Conservation (phyloP, 2,888 invertebrate species). For the Phoenoteleia sp. region DNA sequence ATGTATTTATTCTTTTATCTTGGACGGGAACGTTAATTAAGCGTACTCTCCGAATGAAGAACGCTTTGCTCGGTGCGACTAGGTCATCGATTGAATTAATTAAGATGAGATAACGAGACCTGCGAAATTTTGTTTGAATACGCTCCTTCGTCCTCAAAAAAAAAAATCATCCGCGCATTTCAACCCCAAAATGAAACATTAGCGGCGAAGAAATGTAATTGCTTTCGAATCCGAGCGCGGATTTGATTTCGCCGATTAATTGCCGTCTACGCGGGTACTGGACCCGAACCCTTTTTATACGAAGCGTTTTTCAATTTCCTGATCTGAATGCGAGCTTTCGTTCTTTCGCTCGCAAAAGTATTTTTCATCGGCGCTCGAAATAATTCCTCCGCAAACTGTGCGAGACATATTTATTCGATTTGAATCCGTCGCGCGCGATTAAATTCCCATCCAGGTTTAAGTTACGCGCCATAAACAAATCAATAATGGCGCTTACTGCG, state of each 20-base stretch:
- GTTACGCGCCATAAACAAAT: slow-evolving; percentile 16
- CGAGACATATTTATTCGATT: slow-evolving; percentile 25
- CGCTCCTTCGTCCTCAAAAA: slow-evolving; percentile 14
- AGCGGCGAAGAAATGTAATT: slow-evolving; percentile 40
- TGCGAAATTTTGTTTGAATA: slow-evolving; percentile 38
- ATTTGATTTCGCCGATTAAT: slow-evolving; percentile 28
- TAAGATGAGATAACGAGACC: slow-evolving; percentile 52
- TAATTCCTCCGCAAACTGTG: slow-evolving; percentile 14
- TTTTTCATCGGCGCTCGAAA: slow-evolving; percentile 18
- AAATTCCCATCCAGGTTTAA: slow-evolving; percentile 19
- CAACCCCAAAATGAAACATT: slow-evolving; percentile 20
- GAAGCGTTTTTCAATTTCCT: slow-evolving; percentile 45
- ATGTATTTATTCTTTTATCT: slow-evolving; percentile 34
- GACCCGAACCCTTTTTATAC: slow-evolving; percentile 18
- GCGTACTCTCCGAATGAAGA: slow-evolving; percentile 19
- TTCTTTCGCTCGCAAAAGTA: slow-evolving; percentile 24
- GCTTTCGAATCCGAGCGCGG: slow-evolving; percentile 33
- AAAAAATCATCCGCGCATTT: slow-evolving; percentile 16
- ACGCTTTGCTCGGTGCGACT: slow-evolving; percentile 14
- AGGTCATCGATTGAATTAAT: slow-evolving; percentile 56
- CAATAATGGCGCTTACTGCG: background rate
- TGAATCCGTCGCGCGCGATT: slow-evolving; percentile 16
- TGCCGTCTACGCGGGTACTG: background rate
- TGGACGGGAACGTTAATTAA: slow-evolving; percentile 41
- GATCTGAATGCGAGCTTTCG: background rate